phyloP scores from a whole-genome alignment of 2,113 vertebrate genomes.

The Craseonycteris thonglongyai region DNA sequence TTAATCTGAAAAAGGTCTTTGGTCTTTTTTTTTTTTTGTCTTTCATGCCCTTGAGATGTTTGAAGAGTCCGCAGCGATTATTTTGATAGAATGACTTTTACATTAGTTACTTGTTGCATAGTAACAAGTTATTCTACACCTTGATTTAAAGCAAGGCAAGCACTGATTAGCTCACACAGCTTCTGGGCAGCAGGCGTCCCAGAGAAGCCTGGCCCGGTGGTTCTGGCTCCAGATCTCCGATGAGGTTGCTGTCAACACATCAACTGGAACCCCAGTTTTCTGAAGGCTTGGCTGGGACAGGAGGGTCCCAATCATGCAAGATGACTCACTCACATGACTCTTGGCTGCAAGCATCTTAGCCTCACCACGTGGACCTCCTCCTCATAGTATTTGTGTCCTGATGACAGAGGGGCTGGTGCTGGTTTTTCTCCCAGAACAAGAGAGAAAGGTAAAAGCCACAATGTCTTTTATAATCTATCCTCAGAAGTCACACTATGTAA shows the following conservation, averaged over 20 bases:
- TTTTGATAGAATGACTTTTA: constrained; percentile 10
- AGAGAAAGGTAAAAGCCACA: not conserved
- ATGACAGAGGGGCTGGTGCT: not conserved
- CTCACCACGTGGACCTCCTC: not conserved
- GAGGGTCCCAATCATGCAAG: not conserved
- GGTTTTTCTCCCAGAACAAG: not conserved
- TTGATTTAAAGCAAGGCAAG: not conserved
- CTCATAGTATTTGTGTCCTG: not conserved
- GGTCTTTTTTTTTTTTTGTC: not conserved
- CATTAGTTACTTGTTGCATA: not conserved
- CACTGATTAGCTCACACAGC: not conserved
- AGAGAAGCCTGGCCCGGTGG: not conserved
- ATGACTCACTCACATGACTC: not conserved
- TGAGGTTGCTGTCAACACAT: not conserved
- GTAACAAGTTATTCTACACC: not conserved
- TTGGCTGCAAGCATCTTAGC: not conserved
- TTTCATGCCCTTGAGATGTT: not conserved
- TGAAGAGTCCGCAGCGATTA: not conserved
- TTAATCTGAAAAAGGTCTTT: not conserved
- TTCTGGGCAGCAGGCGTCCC: not conserved
- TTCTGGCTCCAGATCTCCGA: not conserved
- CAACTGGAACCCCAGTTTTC: not conserved
- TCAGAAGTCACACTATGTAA: not conserved
- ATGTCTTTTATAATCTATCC: not conserved
- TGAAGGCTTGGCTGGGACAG: not conserved